phyloP scores from a whole-genome alignment of 2,888 invertebrate genomes.

The Eilema sororculum region DNA sequence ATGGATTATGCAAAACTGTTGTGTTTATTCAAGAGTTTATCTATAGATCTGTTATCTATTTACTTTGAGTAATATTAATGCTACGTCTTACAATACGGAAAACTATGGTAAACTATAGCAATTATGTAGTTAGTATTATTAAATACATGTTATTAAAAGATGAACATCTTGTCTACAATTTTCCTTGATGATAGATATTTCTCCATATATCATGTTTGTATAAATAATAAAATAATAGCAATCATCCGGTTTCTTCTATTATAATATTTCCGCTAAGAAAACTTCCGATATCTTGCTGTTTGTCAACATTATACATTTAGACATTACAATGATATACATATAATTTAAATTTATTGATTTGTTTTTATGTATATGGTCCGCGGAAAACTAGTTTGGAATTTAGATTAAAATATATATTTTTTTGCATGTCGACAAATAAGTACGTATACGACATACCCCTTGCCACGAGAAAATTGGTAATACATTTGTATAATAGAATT shows the following conservation, averaged over 20 bases:
- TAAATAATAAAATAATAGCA: slow-evolving; percentile 1
- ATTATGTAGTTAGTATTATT: slow-evolving; percentile 7
- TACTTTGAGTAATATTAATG: background rate
- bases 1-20: no score
- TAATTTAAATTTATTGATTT: background rate
- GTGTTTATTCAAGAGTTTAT: background rate
- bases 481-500: no score
- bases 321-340: background rate
- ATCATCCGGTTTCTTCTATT: slow-evolving; percentile 2
- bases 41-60: background rate
- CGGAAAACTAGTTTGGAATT: background rate
- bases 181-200: slow-evolving; percentile 5
- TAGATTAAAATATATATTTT: background rate
- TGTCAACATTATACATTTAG: background rate
- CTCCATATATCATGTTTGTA: background rate
- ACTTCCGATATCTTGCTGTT: background rate
- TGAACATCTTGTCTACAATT: background rate
- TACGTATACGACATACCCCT: no score
- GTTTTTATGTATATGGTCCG: background rate
- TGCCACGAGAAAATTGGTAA: no score
- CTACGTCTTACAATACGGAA: slow-evolving; percentile 5
- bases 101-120: background rate
- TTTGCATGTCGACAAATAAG: background rate
- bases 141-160: background rate
- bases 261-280: slow-evolving; percentile 6